Base-by-base conservation (phyloP, 2,888 invertebrate species). In the Chaitophorus viminalis region DNA sequence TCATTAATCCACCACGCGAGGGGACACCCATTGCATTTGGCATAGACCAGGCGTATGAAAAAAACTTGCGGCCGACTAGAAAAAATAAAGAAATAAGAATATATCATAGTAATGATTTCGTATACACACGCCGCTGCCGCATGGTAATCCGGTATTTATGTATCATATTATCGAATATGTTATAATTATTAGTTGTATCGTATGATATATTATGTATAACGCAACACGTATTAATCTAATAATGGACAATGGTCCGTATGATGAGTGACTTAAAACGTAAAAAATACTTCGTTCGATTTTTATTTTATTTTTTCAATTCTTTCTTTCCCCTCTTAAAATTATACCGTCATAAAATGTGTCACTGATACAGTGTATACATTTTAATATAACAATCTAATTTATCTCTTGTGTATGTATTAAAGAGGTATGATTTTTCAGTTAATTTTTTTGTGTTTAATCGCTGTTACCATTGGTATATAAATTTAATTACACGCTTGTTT, bases 21-120 rank as follows among this genome's bases (percentile, higher is more conserved):
- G 39, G 60, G 36, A 79, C 79, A 77, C 77, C 85, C 77, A 60
- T 72, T 86, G 52, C 54, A 86, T 79, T 79, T 84, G 83, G 83
- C 78, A 60, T 36, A 11, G 25, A 54, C 78, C 52, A 36, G 54
- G 29, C 21, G 70, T 46, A 72, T 33, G n/a, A 65, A 72, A 33
- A 82, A 82, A 74, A 74, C 18, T 54, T 78, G 36, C 52, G 68
- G 77, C 46, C 39, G 46, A 75, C 75, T 83, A 29, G 74, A 60
- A 21, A 74, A 54, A 74, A 60, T 21, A 36, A 36, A 21, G 60
- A 60, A 78, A 36, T 78, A 33, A 31, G 31, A 60, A 21, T 60
- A 3, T 60, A 60, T 60, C 21, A 46, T 25, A 5, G 25, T 60
- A 60, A 21, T 21, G 6, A 60, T 60, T 25, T 60, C 21, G 60